Evolutionary conservation across 2,888 invertebrate genomes (phyloP), one percentile per base, ranked within the genome.

Genomic region (Gymnosoma rotundatum): DNA sequence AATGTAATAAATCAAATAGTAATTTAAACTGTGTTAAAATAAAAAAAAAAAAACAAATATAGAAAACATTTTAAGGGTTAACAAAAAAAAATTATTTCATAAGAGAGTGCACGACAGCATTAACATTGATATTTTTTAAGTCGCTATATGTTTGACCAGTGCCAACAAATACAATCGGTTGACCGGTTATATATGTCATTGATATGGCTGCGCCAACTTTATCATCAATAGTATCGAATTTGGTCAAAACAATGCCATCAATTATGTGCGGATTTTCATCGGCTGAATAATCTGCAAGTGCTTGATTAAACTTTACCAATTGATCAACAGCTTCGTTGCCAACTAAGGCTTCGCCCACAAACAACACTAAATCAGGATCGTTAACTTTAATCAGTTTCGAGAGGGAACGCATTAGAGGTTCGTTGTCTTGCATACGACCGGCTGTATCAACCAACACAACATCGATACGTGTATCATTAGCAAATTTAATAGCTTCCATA

Each of bases 271-370:
- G 98, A 91, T 95, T 95, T 76, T 93, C 93, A 0, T 95, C 94
- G 0, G 95, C 94, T 73, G 95, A 95, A 93, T 97, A 96, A 93
- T 99, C 99, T 9, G 99, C 99, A 56, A 99, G 93, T 0, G 99
- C 98, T 92, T 98, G 97, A 93, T 99, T 99, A 93, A 99, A 99
- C 93, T 99, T 99, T 0, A 98, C 97, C 61, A 99, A 94, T 92
- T 99, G 99, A 93, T 99, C 99, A 25, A 99, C 99, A 18, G 99
- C 99, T 91, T 99, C 99, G 92, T 99, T 99, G 38, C 99, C 99
- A 0, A 99, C 99, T n/a, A 99, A 93, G 0, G 99, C 99, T 92
- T 99, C 99, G 0, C 99, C 99, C 12, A 99, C 99, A 93, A 99
- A 99, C n/a, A 99, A 93, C 2, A 99, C 99, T 90, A 98, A 93